Percentiles rank a stretch among this genome's conserved stretches.
Conservation (phyloP, 2,113 vertebrate species). For the Oreotrochilus melanogaster region DNA sequence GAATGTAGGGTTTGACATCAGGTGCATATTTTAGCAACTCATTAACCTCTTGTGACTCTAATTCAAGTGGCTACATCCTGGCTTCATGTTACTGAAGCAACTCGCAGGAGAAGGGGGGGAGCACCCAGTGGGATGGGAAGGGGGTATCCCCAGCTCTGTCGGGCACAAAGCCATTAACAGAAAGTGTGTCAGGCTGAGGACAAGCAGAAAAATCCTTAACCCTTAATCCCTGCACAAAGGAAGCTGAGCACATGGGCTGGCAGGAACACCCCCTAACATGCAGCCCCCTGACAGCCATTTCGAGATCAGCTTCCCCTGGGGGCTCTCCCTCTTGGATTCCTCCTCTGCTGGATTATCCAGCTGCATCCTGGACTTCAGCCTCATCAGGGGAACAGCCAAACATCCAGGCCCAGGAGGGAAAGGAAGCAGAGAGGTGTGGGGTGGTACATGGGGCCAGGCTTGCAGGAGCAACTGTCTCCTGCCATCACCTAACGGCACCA, state of each 20-base stretch:
- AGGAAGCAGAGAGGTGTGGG: not conserved
- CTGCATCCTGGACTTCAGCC: not conserved
- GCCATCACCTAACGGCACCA: not conserved
- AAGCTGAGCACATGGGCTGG: accelerated
- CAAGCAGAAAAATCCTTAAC: not conserved
- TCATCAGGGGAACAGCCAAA: not conserved
- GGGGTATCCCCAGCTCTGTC: not conserved
- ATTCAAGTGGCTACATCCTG: not conserved
- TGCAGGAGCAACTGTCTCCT: not conserved
- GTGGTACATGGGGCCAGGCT: not conserved
- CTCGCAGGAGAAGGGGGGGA: not conserved
- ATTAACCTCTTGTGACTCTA: slow-evolving; percentile 24
- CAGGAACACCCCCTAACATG: accelerated
- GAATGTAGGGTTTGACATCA: slow-evolving; percentile 34
- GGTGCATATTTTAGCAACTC: slow-evolving; percentile 46
- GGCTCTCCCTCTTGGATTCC: not conserved
- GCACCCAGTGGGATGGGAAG: not conserved
- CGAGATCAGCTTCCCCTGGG: not conserved
- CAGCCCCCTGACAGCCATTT: not conserved
- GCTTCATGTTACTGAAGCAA: not conserved
- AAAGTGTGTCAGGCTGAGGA: not conserved
- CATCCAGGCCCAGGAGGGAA: not conserved
- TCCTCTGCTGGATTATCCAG: not conserved
- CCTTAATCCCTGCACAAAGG: not conserved
- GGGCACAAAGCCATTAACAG: not conserved